These are phyloP conservation scores for Odontothrips loti DNA, from an alignment of 2,888 invertebrate species.

Conservation along the genomic window DNA sequence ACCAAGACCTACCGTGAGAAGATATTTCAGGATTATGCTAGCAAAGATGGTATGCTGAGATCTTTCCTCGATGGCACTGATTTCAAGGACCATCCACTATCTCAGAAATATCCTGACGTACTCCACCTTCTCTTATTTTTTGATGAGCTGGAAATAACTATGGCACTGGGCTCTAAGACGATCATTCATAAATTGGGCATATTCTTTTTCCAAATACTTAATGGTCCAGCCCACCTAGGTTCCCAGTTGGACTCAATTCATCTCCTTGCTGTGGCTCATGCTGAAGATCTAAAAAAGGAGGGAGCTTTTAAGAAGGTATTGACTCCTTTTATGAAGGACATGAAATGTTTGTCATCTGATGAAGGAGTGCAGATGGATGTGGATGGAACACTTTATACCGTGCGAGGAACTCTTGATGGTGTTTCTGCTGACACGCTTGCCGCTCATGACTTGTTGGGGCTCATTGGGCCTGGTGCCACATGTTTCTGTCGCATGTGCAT, in stretches of 20 bases:
- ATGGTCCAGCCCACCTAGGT: not conserved
- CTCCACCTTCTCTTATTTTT: not conserved
- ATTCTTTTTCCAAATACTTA: too few species aligned
- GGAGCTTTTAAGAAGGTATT: not conserved
- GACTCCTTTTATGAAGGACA: not conserved
- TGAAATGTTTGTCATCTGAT: not conserved
- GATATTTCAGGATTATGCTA: not conserved
- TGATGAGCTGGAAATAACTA: not conserved
- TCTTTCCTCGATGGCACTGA: not conserved
- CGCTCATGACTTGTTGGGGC: not conserved
- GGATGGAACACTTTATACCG: not conserved
- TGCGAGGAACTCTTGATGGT: not conserved
- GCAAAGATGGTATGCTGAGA: not conserved
- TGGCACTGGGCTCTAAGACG: not conserved
- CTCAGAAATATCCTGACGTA: not conserved
- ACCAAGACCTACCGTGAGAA: not conserved
- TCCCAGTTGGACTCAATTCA: not conserved
- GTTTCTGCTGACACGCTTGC: not conserved
- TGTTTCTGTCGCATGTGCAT: not conserved
- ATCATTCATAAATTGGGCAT: not conserved
- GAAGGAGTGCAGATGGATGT: not conserved
- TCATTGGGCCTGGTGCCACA: not conserved
- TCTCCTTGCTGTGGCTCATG: not conserved
- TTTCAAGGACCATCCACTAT: not conserved
- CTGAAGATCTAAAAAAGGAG: not conserved